A percentile compares a stretch with the other conserved stretches of the same genome.
Conservation (phyloP, 1,140 invertebrate genomes). For the Chironomus striatipennis region DNA sequence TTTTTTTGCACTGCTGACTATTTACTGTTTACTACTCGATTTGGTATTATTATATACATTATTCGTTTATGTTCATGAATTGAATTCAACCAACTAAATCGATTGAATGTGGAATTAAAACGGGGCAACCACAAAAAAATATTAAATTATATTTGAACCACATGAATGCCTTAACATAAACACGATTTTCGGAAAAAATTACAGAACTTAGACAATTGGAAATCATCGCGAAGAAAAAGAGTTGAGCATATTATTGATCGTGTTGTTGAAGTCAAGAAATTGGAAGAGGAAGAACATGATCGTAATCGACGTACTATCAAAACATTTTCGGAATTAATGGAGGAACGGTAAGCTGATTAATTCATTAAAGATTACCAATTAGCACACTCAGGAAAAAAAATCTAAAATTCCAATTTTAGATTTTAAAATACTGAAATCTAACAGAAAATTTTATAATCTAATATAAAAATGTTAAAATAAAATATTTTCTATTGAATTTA, state of each 20-base stretch:
- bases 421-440: too few species aligned
- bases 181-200: conserved; percentile 23
- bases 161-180: conserved; percentile 7
- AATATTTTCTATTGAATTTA: too few species aligned
- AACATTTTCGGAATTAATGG: conserved; percentile 90
- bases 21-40: not conserved
- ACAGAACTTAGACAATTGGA: conserved; percentile 90
- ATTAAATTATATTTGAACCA: not conserved
- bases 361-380: conserved; percentile 17
- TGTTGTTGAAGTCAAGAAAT: conserved; percentile 78
- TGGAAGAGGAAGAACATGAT: conserved; percentile 67
- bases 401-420: too few species aligned
- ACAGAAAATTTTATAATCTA: too few species aligned
- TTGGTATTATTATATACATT: not conserved
- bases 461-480: too few species aligned
- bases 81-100: not conserved
- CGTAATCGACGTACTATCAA: conserved; percentile 66
- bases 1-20: not conserved
- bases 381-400: too few species aligned
- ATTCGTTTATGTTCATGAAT: too few species aligned
- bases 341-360: conserved; percentile 59
- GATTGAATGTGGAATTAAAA: not conserved
- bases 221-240: conserved; percentile 78
- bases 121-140: not conserved
- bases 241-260: conserved; percentile 83